A percentile compares a stretch with the other conserved stretches of the same genome.
Evolutionary conservation across 1,140 invertebrate genomes (phyloP).

Genomic region (Drosophila kepulauana): DNA sequence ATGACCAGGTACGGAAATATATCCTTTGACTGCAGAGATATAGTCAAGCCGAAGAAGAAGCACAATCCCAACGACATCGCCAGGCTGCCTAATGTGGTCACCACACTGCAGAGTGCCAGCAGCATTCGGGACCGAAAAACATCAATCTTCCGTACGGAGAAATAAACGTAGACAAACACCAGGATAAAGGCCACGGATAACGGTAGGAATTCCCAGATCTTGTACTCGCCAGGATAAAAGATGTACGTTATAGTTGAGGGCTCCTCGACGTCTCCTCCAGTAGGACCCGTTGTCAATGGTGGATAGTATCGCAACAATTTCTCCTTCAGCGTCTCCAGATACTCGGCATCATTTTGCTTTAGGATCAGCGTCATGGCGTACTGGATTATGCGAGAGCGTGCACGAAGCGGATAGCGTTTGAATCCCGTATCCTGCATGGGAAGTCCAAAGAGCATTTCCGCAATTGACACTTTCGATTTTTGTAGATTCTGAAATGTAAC

Average conservation of each 20-base stretch:
- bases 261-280: conserved; percentile 34
- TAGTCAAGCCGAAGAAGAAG: conserved; percentile 94
- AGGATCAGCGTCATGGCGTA: conserved; percentile 96
- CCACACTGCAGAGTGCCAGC: conserved; percentile 94
- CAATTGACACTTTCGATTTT: conserved; percentile 92
- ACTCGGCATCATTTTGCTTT: conserved; percentile 92
- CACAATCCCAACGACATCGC: conserved; percentile 97
- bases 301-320: conserved; percentile 91
- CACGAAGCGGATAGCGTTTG: conserved; percentile 93
- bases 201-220: conserved; percentile 94
- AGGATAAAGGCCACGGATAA: conserved; percentile 93
- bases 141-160: conserved; percentile 97
- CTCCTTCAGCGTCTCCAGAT: conserved; percentile 90
- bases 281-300: conserved; percentile 64
- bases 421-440: conserved; percentile 95
- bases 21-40: conserved; percentile 91
- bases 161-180: conserved; percentile 96
- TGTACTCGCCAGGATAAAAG: conserved; percentile 94
- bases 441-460: conserved; percentile 97
- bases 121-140: conserved; percentile 96
- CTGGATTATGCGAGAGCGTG: conserved; percentile 93
- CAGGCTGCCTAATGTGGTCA: conserved; percentile 95
- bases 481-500: conserved; percentile 87
- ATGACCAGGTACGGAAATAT: conserved; percentile 98
- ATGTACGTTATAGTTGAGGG: conserved; percentile 88